Conservation (phyloP, 2,113 vertebrate species). For the Paedocypris sp. region DNA sequence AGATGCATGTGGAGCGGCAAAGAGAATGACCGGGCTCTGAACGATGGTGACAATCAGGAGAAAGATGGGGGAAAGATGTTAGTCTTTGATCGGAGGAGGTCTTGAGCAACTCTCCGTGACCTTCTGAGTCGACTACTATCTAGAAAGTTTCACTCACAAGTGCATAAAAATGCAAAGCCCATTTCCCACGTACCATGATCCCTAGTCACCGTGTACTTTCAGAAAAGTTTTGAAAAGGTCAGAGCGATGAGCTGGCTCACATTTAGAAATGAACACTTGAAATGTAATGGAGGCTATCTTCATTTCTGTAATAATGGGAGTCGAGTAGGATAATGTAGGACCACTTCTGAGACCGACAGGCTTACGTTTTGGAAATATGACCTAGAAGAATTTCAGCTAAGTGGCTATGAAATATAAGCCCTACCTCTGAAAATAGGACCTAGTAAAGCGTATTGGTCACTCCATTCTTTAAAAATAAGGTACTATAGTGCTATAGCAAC, state of each 20-base stretch:
- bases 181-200: not conserved
- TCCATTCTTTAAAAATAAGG: no score
- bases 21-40: constrained; percentile 8
- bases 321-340: no score
- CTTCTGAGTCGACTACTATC: not conserved
- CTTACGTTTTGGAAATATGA: no score
- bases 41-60: constrained; percentile 10
- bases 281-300: not conserved
- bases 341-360: no score
- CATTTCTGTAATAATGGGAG: not conserved
- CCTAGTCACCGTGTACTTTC: not conserved
- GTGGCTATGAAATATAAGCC: no score
- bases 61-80: constrained; percentile 2
- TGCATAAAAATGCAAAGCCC: not conserved
- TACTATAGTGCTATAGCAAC: no score
- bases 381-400: no score
- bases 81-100: constrained; percentile 9
- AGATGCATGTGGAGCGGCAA: constrained; percentile 5
- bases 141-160: not conserved
- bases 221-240: constrained; percentile 4
- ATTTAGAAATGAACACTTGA: not conserved
- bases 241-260: not conserved
- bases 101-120: constrained; percentile 11
- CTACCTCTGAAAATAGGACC: no score
- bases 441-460: no score